These are phyloP conservation scores for Dryoscopus gambensis DNA, from an alignment of 2,113 vertebrate species.

Conservation along the genomic window DNA sequence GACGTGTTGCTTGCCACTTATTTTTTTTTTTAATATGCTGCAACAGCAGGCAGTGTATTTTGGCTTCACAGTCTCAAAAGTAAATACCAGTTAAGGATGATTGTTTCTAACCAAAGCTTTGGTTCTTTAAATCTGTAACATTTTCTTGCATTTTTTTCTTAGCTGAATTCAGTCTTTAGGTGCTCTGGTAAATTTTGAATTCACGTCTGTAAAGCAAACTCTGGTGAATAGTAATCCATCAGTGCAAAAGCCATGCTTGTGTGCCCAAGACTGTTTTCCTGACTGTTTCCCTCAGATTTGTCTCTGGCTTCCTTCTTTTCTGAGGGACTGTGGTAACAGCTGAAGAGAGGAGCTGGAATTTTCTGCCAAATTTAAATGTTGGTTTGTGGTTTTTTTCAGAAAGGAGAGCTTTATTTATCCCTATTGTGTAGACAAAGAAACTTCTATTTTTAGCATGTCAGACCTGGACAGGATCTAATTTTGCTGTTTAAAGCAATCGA, in stretches of 20 bases:
- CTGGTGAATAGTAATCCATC: not conserved
- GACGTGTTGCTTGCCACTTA: accelerated
- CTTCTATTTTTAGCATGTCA: slow-evolving; percentile 7
- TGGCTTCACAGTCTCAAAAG: not conserved
- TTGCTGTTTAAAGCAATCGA: not conserved
- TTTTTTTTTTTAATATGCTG: not conserved
- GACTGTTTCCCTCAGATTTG: not conserved
- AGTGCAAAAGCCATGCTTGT: not conserved
- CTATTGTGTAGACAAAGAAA: not conserved
- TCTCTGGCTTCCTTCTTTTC: not conserved
- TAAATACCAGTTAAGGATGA: not conserved
- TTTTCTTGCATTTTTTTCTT: not conserved
- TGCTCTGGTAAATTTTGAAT: not conserved
- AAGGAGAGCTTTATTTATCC: not conserved
- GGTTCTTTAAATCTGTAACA: not conserved
- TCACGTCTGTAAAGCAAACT: not conserved
- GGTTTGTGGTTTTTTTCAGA: not conserved
- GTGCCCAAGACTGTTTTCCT: not conserved
- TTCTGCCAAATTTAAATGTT: not conserved
- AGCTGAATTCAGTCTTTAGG: not conserved
- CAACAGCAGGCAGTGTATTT: not conserved
- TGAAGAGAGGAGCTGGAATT: not conserved
- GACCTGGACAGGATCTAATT: slow-evolving; percentile 25
- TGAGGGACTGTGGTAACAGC: not conserved
- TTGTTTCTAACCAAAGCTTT: not conserved